Percentiles rank a stretch among this genome's conserved stretches.
phyloP scores from a whole-genome alignment of 1,140 invertebrate species.

The Streblospio benedicti region DNA sequence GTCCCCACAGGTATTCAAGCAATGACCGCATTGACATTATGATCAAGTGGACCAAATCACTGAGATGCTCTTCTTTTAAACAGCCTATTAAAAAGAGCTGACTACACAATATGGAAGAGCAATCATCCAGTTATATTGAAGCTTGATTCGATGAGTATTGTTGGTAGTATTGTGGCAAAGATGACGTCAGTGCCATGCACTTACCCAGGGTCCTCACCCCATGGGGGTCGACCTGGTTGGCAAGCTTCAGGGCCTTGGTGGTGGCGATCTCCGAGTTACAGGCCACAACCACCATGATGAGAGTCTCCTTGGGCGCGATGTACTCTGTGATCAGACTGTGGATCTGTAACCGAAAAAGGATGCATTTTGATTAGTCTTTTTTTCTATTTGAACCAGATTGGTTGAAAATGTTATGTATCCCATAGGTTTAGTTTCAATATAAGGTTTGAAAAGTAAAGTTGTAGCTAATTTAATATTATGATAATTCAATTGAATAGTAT shows the following conservation, averaged over 20 bases:
- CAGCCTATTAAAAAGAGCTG: too few species aligned
- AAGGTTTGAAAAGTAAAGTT: too few species aligned
- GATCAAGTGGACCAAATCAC: background rate
- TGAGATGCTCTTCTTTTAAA: background rate
- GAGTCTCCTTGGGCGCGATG: conserved; percentile 4
- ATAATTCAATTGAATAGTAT: too few species aligned
- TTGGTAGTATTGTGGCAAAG: too few species aligned
- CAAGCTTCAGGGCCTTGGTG: conserved; percentile 14
- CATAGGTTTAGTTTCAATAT: background rate
- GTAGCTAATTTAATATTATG: too few species aligned
- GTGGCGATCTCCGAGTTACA: conserved; percentile 19
- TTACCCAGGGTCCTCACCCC: conserved; percentile 19
- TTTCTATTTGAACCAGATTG: background rate
- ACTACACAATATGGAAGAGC: too few species aligned
- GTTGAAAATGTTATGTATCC: background rate
- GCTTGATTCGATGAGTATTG: too few species aligned
- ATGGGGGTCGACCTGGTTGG: conserved; percentile 16
- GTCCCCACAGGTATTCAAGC: too few species aligned
- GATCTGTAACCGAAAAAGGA: too few species aligned
- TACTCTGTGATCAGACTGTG: conserved; percentile 9
- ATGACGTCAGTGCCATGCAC: background rate
- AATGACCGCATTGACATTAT: background rate
- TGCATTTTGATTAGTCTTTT: background rate
- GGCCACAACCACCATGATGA: conserved; percentile 19
- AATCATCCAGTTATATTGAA: too few species aligned